Percentiles rank a stretch among this genome's conserved stretches.
These are phyloP conservation scores for Noctua janthina DNA, from an alignment of 2,888 invertebrate species.

Conservation along the genomic window DNA sequence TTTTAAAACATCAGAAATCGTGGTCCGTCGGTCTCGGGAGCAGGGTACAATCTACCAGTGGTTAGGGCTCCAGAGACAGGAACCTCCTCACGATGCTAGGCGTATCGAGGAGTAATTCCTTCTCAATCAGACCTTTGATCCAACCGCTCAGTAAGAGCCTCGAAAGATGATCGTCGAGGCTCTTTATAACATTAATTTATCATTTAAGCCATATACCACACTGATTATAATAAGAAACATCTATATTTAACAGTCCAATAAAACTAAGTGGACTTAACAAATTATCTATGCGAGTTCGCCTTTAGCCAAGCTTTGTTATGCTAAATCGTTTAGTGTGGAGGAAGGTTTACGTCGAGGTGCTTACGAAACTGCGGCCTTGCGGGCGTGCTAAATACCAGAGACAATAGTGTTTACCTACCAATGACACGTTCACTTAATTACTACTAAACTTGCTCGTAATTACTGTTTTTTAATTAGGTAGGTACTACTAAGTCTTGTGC, in stretches of 20 bases:
- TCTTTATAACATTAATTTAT: not conserved
- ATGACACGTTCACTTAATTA: conserved; percentile 74
- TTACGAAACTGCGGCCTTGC: conserved; percentile 74
- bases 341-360: conserved; percentile 62
- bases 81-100: not conserved
- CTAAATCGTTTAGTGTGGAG: conserved; percentile 63
- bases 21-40: not conserved
- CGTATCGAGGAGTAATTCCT: not conserved
- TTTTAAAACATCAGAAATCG: not conserved
- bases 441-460: conserved; percentile 66
- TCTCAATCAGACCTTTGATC: not conserved
- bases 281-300: conserved; percentile 66
- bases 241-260: conserved; percentile 60
- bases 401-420: conserved; percentile 67
- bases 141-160: not conserved
- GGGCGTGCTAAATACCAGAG: conserved; percentile 61
- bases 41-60: not conserved
- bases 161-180: not conserved
- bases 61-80: not conserved
- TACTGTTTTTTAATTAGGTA: conserved; percentile 67
- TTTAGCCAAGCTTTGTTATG: conserved; percentile 67
- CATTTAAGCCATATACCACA: conserved; percentile 14
- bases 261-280: conserved; percentile 63
- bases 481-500: conserved; percentile 48
- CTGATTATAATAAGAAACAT: conserved; percentile 37